Evolutionary conservation across 1,140 invertebrate genomes (phyloP).

Genomic region (Drosophila prosaltans): DNA sequence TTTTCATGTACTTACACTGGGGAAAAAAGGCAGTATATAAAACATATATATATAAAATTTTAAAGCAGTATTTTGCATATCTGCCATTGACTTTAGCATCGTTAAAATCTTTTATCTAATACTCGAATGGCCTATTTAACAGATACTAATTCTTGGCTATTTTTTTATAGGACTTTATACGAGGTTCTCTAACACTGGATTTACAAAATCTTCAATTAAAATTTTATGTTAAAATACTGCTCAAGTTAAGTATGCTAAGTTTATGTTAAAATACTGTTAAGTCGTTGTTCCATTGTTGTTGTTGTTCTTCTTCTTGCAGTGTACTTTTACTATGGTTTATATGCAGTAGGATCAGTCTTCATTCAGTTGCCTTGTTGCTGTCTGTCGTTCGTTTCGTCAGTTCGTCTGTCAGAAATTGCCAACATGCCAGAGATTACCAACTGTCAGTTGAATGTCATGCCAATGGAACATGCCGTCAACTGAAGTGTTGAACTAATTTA

Average conservation of each 20-base stretch:
- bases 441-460: conserved; percentile 83
- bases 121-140: no score
- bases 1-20: conserved; percentile 48
- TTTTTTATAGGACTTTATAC: no score
- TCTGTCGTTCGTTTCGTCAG: conserved; percentile 5
- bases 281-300: no score
- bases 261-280: neutral
- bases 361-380: conserved; percentile 2
- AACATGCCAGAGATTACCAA: conserved; percentile 83
- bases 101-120: neutral
- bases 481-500: conserved; percentile 83
- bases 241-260: neutral
- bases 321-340: conserved; percentile 16
- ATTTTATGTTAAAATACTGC: neutral
- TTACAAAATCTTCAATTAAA: conserved; percentile 15
- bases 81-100: no score
- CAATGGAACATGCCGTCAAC: conserved; percentile 83
- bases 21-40: conserved; percentile 8
- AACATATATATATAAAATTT: no score
- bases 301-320: conserved; percentile 37
- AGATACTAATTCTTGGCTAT: no score
- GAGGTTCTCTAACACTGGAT: conserved; percentile 30
- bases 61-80: no score
- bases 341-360: conserved; percentile 43
- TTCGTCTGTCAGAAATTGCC: conserved; percentile 79